A percentile compares a stretch with the other conserved stretches of the same genome.
Conservation (phyloP, 2,888 invertebrate species). For the Aethes cnicana region DNA sequence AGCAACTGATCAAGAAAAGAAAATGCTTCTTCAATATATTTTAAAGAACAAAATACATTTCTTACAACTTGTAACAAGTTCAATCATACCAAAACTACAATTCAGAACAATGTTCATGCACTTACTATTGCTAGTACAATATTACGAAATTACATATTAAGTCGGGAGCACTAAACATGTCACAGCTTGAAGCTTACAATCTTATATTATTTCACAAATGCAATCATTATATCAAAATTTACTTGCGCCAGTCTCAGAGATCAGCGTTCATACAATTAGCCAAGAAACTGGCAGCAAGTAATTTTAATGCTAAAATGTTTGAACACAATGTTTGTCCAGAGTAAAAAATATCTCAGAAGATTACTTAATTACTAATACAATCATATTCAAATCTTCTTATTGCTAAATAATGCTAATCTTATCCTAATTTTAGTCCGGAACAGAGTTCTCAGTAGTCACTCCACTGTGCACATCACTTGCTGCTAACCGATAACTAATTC, state of each 20-base stretch:
- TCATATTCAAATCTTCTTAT: slow-evolving; percentile 77
- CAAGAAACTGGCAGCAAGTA: slow-evolving; percentile 47
- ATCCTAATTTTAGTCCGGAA: slow-evolving; percentile 71
- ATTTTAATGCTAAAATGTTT: slow-evolving; percentile 44
- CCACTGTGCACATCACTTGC: slow-evolving; percentile 72
- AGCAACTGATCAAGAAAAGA: slow-evolving; percentile 40
- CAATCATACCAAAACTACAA: slow-evolving; percentile 75
- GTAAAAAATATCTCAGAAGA: slow-evolving; percentile 62
- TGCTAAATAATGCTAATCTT: slow-evolving; percentile 70
- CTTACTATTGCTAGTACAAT: slow-evolving; percentile 53
- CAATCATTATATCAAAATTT: slow-evolving; percentile 51
- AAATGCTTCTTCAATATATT: slow-evolving; percentile 72
- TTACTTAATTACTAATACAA: slow-evolving; percentile 74
- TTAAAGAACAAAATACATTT: slow-evolving; percentile 80
- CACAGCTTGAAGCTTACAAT: slow-evolving; percentile 61
- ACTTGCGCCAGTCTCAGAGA: slow-evolving; percentile 47
- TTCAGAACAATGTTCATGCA: slow-evolving; percentile 59
- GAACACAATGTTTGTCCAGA: slow-evolving; percentile 56
- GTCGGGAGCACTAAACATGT: slow-evolving; percentile 50
- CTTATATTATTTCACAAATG: slow-evolving; percentile 37
- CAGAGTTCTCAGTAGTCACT: slow-evolving; percentile 68
- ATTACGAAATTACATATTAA: slow-evolving; percentile 65
- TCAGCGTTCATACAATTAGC: slow-evolving; percentile 12
- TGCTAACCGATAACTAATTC: slow-evolving; percentile 64
- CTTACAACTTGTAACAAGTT: slow-evolving; percentile 77